Evolutionary conservation across 2,888 invertebrate genomes (phyloP).

Genomic region (Troides oblongomaculatus): DNA sequence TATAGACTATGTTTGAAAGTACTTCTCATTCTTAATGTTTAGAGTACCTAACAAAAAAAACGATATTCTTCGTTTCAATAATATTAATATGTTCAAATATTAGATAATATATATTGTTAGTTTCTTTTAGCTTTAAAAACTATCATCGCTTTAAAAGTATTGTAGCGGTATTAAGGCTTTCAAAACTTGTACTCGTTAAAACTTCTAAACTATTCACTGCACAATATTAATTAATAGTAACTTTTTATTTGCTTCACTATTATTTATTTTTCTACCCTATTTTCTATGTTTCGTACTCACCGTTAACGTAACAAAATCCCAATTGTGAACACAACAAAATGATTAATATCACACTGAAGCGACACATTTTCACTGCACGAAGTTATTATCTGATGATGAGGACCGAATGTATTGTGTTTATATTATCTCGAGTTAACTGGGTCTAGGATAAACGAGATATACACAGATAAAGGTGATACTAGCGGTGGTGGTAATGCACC

Average conservation of each 20-base stretch:
- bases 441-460: conserved; percentile 46
- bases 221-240: not conserved
- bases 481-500: conserved; percentile 32
- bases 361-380: conserved; percentile 54
- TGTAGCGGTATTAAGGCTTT: not conserved
- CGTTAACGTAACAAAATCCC: conserved; percentile 64
- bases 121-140: too few species aligned
- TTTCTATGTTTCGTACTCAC: conserved; percentile 48
- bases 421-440: conserved; percentile 42
- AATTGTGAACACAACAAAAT: conserved; percentile 44
- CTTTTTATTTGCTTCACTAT: not conserved
- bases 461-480: conserved; percentile 33
- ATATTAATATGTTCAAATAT: too few species aligned
- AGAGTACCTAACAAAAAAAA: too few species aligned
- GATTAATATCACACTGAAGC: conserved; percentile 43
- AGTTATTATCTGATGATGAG: conserved; percentile 42
- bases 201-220: conserved; percentile 9
- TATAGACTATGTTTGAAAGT: too few species aligned
- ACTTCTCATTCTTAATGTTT: too few species aligned
- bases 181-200: conserved; percentile 18
- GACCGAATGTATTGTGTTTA: conserved; percentile 42
- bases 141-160: too few species aligned
- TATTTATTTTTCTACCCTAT: not conserved
- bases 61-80: too few species aligned
- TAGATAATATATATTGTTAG: too few species aligned